These are phyloP conservation scores for Strix occidentalis DNA, from an alignment of 2,797 vertebrate genomes.

Conservation along the genomic window DNA sequence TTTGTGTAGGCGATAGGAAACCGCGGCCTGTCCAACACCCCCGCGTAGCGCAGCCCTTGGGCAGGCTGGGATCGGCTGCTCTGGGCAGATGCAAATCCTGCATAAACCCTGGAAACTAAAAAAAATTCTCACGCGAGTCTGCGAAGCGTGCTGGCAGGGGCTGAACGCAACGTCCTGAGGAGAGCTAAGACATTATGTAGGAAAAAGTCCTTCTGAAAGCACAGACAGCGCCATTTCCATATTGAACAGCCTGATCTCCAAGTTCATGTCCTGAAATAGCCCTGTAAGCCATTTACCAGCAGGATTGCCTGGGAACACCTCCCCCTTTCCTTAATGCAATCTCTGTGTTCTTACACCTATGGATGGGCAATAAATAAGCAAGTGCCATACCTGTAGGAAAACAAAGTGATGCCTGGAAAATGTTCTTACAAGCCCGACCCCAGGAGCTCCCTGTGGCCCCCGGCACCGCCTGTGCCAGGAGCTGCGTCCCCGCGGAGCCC, in stretches of 20 bases:
- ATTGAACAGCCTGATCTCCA: not conserved
- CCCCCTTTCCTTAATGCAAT: not conserved
- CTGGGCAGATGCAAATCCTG: not conserved
- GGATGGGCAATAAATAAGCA: not conserved
- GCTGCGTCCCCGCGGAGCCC: not conserved
- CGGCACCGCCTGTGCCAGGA: rapidly evolving
- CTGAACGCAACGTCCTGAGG: not conserved
- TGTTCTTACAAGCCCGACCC: rapidly evolving
- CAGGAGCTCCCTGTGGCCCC: not conserved
- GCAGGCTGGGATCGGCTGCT: not conserved
- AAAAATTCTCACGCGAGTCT: not conserved
- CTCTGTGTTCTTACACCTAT: not conserved
- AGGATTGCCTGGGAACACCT: not conserved
- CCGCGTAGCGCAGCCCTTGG: not conserved
- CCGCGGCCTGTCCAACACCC: too few species aligned
- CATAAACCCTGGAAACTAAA: not conserved
- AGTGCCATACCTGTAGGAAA: not conserved
- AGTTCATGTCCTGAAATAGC: not conserved
- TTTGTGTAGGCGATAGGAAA: too few species aligned
- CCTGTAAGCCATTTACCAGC: not conserved
- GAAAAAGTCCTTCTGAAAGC: not conserved
- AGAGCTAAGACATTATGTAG: not conserved
- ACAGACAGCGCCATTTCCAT: not conserved
- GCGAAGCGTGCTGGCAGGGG: not conserved
- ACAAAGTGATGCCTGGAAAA: not conserved